Conservation (phyloP, 2,797 vertebrate species). For the Clarias laeviceps region DNA sequence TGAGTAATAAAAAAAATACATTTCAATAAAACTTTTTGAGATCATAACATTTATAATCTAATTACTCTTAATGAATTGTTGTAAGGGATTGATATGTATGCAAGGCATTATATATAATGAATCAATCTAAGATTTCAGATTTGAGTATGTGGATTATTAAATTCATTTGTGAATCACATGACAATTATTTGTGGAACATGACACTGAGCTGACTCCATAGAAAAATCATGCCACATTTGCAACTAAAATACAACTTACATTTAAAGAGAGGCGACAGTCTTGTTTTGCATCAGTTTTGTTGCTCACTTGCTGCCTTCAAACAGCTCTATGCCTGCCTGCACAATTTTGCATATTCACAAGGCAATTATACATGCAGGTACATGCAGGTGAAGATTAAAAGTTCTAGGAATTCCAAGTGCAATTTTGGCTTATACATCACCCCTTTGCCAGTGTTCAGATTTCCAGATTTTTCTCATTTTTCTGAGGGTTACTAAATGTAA, state of each 20-base stretch:
- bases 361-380: not conserved
- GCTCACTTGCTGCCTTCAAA: not conserved
- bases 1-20: not conserved
- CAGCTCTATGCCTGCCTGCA: not conserved
- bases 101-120: not conserved
- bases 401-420: not conserved
- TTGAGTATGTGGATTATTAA: too few species aligned
- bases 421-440: not conserved
- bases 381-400: too few species aligned
- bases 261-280: not conserved
- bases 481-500: too few species aligned
- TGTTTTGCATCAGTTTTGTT: not conserved
- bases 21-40: not conserved
- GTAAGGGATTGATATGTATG: not conserved
- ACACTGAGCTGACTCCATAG: not conserved
- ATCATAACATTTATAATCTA: not conserved
- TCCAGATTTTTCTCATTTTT: not conserved
- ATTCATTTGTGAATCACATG: too few species aligned
- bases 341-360: not conserved
- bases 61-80: not conserved
- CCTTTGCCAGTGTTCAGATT: not conserved
- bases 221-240: not conserved
- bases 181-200: too few species aligned
- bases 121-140: not conserved
- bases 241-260: not conserved